A percentile compares a stretch with the other conserved stretches of the same genome.
phyloP scores from a whole-genome alignment of 2,113 vertebrate genomes.

The Bettongia penicillata region DNA sequence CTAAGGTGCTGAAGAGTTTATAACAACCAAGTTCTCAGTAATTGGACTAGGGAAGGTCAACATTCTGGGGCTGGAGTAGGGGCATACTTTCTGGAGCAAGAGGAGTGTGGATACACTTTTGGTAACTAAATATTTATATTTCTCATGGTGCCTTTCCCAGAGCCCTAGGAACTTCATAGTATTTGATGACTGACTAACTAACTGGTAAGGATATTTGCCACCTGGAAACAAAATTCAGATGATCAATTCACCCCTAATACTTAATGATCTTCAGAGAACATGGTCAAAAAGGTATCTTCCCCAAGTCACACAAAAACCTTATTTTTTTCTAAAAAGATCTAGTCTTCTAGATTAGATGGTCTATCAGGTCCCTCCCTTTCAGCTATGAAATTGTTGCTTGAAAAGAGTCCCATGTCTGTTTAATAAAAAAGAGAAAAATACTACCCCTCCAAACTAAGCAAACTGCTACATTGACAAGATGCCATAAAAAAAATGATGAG shows the following conservation, averaged over 20 bases:
- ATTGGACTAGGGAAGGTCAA: neutral
- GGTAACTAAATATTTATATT: neutral
- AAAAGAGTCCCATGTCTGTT: neutral
- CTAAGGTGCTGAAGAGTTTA: neutral
- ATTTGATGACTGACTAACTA: conserved; percentile 35
- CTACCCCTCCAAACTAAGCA: neutral
- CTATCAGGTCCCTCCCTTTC: neutral
- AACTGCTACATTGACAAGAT: neutral
- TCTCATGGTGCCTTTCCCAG: neutral
- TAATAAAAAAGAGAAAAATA: conserved; percentile 3
- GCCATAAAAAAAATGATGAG: neutral
- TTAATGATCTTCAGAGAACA: conserved; percentile 39
- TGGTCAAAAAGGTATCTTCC: neutral
- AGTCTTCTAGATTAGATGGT: neutral
- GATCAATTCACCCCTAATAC: conserved; percentile 46
- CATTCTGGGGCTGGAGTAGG: neutral
- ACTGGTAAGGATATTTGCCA: conserved; percentile 13
- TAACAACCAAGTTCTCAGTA: neutral
- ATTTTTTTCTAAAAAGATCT: neutral
- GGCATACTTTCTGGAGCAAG: neutral
- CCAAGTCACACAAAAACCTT: neutral
- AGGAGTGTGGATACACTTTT: neutral
- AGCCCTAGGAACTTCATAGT: neutral
- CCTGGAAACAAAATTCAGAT: conserved; percentile 49
- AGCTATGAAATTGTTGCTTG: neutral